phyloP scores from a whole-genome alignment of 1,140 invertebrate genomes.

The Ostrea denselamellosa region DNA sequence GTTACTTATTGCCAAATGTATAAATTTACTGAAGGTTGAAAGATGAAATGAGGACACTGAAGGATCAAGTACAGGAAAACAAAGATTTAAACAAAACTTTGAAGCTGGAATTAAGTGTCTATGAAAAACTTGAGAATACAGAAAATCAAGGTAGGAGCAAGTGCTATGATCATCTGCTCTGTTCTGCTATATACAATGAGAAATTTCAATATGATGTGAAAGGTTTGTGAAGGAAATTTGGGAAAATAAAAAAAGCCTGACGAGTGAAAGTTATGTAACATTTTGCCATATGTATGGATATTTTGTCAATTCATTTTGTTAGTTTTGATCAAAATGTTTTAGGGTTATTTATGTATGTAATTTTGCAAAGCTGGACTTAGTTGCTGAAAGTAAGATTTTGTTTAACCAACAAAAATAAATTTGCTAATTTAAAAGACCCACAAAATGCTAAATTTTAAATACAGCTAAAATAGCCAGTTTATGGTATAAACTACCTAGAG shows the following conservation, averaged over 20 bases:
- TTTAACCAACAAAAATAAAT: too few relatives aligned
- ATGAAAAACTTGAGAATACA: slow-evolving; percentile 59
- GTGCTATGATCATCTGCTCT: neutral
- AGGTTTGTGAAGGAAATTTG: neutral
- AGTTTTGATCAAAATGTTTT: too few relatives aligned
- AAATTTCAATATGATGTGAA: neutral
- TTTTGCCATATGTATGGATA: neutral
- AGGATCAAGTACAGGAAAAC: slow-evolving; percentile 62
- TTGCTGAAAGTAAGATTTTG: too few relatives aligned
- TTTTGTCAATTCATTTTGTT: too few relatives aligned
- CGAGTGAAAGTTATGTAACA: too few relatives aligned
- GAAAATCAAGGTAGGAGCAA: slow-evolving; percentile 48
- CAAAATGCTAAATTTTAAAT: too few relatives aligned
- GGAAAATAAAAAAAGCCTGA: neutral
- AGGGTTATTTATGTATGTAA: too few relatives aligned
- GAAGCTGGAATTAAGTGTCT: slow-evolving; percentile 66
- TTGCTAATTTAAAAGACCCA: too few relatives aligned
- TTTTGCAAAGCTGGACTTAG: too few relatives aligned
- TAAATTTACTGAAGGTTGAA: slow-evolving; percentile 54
- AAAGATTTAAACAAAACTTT: slow-evolving; percentile 68
- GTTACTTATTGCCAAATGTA: too few relatives aligned
- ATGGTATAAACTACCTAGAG: neutral
- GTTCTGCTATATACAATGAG: too few relatives aligned
- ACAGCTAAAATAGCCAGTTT: too few relatives aligned
- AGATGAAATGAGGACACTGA: slow-evolving; percentile 50